Percentiles rank a stretch among this genome's conserved stretches.
Conservation (phyloP, 2,888 invertebrate species). For the Zele albiditarsus region DNA sequence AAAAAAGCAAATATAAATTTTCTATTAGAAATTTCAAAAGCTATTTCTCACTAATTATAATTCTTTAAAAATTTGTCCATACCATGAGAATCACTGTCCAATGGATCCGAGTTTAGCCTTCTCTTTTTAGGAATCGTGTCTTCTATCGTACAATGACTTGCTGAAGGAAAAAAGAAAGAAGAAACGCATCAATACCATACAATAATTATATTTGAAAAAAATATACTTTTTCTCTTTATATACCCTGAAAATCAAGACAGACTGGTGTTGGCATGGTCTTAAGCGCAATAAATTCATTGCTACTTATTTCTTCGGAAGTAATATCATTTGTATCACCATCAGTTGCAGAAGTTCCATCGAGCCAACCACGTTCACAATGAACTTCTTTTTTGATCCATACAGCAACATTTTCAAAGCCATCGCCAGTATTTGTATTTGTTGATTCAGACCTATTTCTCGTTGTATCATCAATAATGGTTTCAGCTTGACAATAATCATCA, state of each 20-base stretch:
- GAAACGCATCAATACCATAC: not conserved
- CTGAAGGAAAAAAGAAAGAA: not conserved
- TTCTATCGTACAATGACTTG: not conserved
- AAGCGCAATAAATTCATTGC: not conserved
- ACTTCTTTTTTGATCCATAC: conserved; percentile 29
- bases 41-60: too few species aligned
- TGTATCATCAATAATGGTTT: not conserved
- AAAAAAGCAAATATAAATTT: too few species aligned
- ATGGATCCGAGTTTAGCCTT: not conserved
- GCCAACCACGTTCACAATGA: conserved; percentile 8
- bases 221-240: not conserved
- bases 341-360: not conserved
- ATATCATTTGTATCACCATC: conserved; percentile 11
- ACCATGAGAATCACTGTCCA: not conserved
- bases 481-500: not conserved
- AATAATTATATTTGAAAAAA: not conserved
- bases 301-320: not conserved
- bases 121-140: not conserved
- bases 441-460: not conserved
- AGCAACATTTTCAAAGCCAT: conserved; percentile 4
- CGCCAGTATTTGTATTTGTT: not conserved
- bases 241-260: conserved; percentile 23
- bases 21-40: too few species aligned
- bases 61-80: not conserved
- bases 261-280: not conserved